phyloP scores from a whole-genome alignment of 2,797 vertebrate species.

The Eptatretus atami region DNA sequence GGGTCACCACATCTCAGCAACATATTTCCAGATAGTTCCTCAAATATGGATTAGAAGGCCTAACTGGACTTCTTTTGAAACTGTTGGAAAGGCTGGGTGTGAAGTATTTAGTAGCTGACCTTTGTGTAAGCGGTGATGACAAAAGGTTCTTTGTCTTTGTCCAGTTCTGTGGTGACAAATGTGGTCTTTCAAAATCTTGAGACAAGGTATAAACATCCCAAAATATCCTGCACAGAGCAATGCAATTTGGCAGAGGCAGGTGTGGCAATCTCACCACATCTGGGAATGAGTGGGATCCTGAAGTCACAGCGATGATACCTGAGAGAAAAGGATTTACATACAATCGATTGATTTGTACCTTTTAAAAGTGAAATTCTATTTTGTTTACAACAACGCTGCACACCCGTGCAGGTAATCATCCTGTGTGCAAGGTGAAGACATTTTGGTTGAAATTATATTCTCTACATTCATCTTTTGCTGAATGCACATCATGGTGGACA shows the following conservation, averaged over 20 bases:
- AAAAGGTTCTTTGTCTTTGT: background rate
- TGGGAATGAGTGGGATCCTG: conserved; percentile 67
- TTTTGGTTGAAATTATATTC: too few relatives aligned
- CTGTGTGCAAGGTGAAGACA: too few relatives aligned
- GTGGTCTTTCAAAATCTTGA: too few relatives aligned
- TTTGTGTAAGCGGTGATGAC: conserved; percentile 3
- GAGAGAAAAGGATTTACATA: conserved; percentile 7
- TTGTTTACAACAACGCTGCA: too few relatives aligned
- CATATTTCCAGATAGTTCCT: too few relatives aligned
- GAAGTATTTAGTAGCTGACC: background rate
- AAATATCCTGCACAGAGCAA: background rate
- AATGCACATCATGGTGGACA: background rate
- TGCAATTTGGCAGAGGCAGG: background rate
- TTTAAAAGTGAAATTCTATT: too few relatives aligned
- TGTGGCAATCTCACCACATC: conserved; percentile 34
- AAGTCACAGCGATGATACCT: conserved; percentile 98
- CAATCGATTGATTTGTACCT: background rate
- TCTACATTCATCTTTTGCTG: too few relatives aligned
- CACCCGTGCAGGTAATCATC: too few relatives aligned
- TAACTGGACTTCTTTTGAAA: background rate
- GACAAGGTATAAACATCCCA: background rate
- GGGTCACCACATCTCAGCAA: too few relatives aligned
- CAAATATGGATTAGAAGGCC: background rate
- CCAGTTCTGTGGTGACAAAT: background rate
- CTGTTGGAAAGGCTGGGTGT: background rate